phyloP scores from a whole-genome alignment of 2,113 vertebrate species.

The Barnardius zonarius region DNA sequence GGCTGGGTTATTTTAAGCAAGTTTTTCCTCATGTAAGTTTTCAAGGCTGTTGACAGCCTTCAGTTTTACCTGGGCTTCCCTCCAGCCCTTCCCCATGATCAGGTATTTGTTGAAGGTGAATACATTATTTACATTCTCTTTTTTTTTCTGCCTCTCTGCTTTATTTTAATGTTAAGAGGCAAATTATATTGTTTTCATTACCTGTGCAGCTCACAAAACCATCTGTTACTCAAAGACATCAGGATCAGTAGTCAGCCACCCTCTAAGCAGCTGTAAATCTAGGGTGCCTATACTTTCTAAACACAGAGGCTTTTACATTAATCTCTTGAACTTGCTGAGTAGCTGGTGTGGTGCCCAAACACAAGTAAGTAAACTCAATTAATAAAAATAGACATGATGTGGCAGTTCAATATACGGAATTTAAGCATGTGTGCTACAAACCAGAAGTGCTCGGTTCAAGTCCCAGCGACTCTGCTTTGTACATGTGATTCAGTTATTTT shows the following conservation, averaged over 20 bases:
- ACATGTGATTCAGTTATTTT: neutral
- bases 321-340: slow-evolving; percentile 29
- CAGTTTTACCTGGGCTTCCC: neutral
- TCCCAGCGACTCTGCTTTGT: neutral
- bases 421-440: neutral
- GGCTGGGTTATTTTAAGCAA: neutral
- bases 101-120: neutral
- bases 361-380: slow-evolving; percentile 57
- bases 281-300: slow-evolving; percentile 51
- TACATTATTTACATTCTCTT: neutral
- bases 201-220: slow-evolving; percentile 41
- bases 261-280: slow-evolving; percentile 41
- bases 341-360: slow-evolving; percentile 48
- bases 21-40: slow-evolving; percentile 15
- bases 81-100: neutral
- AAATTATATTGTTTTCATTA: slow-evolving; percentile 61
- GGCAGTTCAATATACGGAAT: neutral
- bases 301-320: slow-evolving; percentile 43
- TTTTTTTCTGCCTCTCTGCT: slow-evolving; percentile 30
- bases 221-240: slow-evolving; percentile 57
- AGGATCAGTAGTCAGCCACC: slow-evolving; percentile 38
- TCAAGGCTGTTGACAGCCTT: neutral
- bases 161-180: slow-evolving; percentile 24
- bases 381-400: slow-evolving; percentile 46
- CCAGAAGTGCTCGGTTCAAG: neutral